Percentiles rank a stretch among this genome's conserved stretches.
Conservation (phyloP, 2,888 invertebrate species). For the Aspidiotus rigidus region DNA sequence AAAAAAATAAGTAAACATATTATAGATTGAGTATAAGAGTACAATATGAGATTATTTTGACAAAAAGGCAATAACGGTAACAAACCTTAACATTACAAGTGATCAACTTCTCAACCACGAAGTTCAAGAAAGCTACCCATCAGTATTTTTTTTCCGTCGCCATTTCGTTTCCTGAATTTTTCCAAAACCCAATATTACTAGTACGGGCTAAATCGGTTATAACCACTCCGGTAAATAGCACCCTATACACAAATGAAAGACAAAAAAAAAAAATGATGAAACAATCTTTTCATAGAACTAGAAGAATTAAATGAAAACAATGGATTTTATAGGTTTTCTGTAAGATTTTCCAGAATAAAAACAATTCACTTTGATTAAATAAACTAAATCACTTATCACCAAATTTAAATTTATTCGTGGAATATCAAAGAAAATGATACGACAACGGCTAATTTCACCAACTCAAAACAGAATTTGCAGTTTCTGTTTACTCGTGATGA, state of each 20-base stretch:
- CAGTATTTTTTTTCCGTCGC: background rate
- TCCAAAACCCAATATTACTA: constrained; percentile 41
- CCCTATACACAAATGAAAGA: constrained; percentile 46
- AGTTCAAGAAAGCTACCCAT: background rate
- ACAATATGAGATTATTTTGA: background rate
- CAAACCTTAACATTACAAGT: background rate
- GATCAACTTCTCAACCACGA: too few relatives aligned
- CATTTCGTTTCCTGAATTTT: background rate
- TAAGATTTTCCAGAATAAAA: too few relatives aligned
- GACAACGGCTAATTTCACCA: too few relatives aligned
- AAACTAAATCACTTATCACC: too few relatives aligned
- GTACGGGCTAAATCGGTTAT: constrained; percentile 91
- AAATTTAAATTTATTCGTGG: too few relatives aligned
- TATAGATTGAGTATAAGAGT: too few relatives aligned
- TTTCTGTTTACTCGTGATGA: too few relatives aligned
- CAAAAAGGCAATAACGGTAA: background rate
- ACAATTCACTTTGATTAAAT: too few relatives aligned
- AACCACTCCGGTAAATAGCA: constrained; percentile 88
- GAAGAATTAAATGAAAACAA: too few relatives aligned
- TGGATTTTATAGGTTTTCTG: too few relatives aligned
- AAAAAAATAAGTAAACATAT: background rate
- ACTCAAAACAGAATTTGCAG: too few relatives aligned
- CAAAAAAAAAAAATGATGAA: constrained; percentile 35
- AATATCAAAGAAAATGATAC: too few relatives aligned
- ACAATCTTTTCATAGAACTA: background rate